Conservation (phyloP, 1,140 invertebrate species). For the Aporrectodea caliginosa region DNA sequence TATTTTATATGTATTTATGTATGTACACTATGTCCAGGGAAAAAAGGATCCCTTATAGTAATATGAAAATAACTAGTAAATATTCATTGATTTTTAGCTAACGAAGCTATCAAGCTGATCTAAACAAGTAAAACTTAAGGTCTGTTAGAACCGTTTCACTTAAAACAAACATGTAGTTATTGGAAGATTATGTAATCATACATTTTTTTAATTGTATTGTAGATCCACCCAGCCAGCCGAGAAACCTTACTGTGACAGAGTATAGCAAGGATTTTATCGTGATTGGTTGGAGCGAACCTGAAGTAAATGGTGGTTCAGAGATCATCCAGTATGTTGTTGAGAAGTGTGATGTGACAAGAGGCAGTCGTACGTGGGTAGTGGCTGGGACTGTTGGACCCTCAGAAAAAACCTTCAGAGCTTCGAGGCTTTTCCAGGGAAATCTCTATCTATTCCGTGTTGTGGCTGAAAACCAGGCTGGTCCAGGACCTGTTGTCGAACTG, state of each 20-base stretch:
- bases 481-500: conserved; percentile 67
- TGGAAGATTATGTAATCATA: no score
- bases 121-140: no score
- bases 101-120: no score
- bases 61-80: no score
- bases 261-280: conserved; percentile 55
- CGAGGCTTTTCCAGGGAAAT: conserved; percentile 77
- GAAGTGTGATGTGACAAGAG: conserved; percentile 24
- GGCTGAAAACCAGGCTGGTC: conserved; percentile 82
- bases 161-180: no score
- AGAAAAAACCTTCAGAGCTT: conserved; percentile 59
- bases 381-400: conserved; percentile 65
- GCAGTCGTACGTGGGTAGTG: conserved; percentile 33
- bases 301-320: conserved; percentile 87
- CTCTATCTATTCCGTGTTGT: conserved; percentile 92
- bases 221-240: conserved; percentile 32
- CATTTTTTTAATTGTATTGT: conserved; percentile 22
- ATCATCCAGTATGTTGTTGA: conserved; percentile 58
- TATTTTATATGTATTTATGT: no score
- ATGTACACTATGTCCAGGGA: no score
- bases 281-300: conserved; percentile 82
- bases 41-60: no score
- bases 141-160: no score
- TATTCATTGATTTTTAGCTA: no score
- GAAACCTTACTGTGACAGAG: conserved; percentile 27